phyloP scores from a whole-genome alignment of 2,797 vertebrate species.

The Pachyuromys duprasi region DNA sequence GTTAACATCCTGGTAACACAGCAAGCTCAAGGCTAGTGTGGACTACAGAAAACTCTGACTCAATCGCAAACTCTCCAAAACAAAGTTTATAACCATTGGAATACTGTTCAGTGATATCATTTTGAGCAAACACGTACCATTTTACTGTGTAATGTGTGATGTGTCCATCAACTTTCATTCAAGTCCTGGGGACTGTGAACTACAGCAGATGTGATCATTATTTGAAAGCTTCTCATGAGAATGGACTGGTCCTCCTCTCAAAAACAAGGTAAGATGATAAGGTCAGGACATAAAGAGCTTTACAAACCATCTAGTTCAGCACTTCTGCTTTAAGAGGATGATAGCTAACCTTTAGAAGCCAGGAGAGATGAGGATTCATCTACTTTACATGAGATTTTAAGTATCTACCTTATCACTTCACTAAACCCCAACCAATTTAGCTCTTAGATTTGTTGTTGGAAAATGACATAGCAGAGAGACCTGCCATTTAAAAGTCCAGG shows the following conservation, averaged over 20 bases:
- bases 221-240: not conserved
- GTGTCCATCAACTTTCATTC: not conserved
- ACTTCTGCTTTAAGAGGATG: not conserved
- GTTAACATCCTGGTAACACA: not conserved
- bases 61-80: not conserved
- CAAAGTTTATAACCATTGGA: not conserved
- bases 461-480: not conserved
- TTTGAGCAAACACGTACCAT: not conserved
- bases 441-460: not conserved
- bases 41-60: not conserved
- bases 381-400: constrained; percentile 28
- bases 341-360: not conserved
- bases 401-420: not conserved
- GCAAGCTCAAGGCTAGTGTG: not conserved
- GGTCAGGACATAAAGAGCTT: not conserved
- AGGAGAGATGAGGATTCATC: not conserved
- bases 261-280: not conserved
- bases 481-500: constrained; percentile 6
- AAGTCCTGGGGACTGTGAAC: not conserved
- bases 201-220: not conserved
- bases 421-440: not conserved
- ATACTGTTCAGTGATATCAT: not conserved
- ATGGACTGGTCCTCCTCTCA: not conserved
- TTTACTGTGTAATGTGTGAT: not conserved
- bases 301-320: not conserved